phyloP scores from a whole-genome alignment of 2,888 invertebrate species.

The Lordiphosa fenestrarum region DNA sequence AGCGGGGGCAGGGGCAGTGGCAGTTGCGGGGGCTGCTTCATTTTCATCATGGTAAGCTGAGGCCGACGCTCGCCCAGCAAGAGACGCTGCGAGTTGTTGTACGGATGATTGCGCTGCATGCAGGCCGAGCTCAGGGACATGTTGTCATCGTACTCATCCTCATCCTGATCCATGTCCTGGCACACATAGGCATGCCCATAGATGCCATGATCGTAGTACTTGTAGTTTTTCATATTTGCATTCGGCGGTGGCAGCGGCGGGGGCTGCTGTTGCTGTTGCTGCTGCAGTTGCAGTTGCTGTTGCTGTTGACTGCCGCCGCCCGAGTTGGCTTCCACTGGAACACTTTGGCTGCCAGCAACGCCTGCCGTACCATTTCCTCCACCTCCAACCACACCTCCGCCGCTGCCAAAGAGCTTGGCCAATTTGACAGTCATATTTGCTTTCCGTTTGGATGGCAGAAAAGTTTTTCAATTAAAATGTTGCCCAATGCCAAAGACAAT shows the following conservation, averaged over 20 bases:
- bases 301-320: slow-evolving; percentile 1
- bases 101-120: slow-evolving; percentile 79
- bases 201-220: slow-evolving; percentile 55
- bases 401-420: slow-evolving; percentile 55
- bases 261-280: slow-evolving; percentile 12
- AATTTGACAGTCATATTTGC: slow-evolving; percentile 62
- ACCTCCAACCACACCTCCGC: slow-evolving; percentile 14
- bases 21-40: slow-evolving; percentile 29
- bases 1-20: slow-evolving; percentile 29
- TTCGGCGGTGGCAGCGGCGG: slow-evolving; percentile 62
- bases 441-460: slow-evolving; percentile 17
- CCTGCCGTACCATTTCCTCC: neutral
- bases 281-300: neutral
- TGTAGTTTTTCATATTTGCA: slow-evolving; percentile 45
- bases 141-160: slow-evolving; percentile 61
- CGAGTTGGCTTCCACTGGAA: neutral
- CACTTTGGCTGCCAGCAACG: neutral
- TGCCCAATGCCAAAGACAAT: slow-evolving; percentile 51
- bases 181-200: slow-evolving; percentile 60
- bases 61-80: slow-evolving; percentile 71
- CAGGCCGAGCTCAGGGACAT: slow-evolving; percentile 57
- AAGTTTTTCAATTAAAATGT: slow-evolving; percentile 73
- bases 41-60: slow-evolving; percentile 49
- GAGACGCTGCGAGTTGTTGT: slow-evolving; percentile 78
- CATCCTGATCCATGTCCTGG: slow-evolving; percentile 43